Percentiles rank a stretch among this genome's conserved stretches.
Evolutionary conservation across 1,140 invertebrate species (phyloP).

Genomic region (Coboldia fuscipes): DNA sequence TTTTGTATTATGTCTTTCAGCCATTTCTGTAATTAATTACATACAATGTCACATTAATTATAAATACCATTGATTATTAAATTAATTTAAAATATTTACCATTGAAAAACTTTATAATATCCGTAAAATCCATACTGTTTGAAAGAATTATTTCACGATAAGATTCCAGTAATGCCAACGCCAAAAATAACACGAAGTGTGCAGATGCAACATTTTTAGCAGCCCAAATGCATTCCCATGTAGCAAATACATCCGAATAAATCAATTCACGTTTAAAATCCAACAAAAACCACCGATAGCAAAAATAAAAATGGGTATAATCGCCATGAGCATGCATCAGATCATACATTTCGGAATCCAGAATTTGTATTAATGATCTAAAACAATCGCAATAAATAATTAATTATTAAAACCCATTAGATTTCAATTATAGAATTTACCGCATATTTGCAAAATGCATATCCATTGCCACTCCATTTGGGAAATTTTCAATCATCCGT

Average conservation of each 20-base stretch:
- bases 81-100: conserved; percentile 30
- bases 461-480: conserved; percentile 83
- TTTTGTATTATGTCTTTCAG: conserved; percentile 71
- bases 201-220: conserved; percentile 63
- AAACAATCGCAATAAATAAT: conserved; percentile 3
- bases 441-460: conserved; percentile 89
- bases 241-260: conserved; percentile 79
- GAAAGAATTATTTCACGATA: conserved; percentile 86
- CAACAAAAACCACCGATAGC: conserved; percentile 77
- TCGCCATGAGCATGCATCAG: conserved; percentile 87
- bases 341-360: conserved; percentile 85
- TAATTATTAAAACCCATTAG: conserved; percentile 1
- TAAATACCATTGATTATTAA: conserved; percentile 66
- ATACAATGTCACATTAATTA: background rate
- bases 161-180: conserved; percentile 73
- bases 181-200: conserved; percentile 85
- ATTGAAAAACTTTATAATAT: conserved; percentile 96
- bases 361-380: conserved; percentile 59
- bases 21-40: conserved; percentile 64
- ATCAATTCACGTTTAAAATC: conserved; percentile 61
- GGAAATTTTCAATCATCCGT: conserved; percentile 79
- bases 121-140: conserved; percentile 93
- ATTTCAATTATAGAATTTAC: conserved; percentile 21
- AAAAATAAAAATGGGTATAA: conserved; percentile 94
- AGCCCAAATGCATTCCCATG: conserved; percentile 95